A percentile compares a stretch with the other conserved stretches of the same genome.
phyloP scores from a whole-genome alignment of 2,113 vertebrate genomes.

The Pipa parva region DNA sequence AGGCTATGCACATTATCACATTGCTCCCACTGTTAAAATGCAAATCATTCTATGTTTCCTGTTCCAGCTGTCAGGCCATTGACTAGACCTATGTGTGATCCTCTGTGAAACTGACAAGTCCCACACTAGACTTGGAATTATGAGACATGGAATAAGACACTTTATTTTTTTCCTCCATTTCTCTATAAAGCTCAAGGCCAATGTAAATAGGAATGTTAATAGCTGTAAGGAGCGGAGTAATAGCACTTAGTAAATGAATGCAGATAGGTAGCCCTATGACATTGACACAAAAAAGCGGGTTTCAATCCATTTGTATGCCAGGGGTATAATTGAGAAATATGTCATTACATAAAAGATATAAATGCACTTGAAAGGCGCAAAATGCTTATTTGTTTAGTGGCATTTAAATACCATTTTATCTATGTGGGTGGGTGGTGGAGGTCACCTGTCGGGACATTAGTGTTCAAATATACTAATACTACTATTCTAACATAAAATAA shows the following conservation, averaged over 20 bases:
- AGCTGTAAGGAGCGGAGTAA: neutral
- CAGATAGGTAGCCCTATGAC: neutral
- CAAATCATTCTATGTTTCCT: conserved; percentile 21
- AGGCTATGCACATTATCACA: neutral
- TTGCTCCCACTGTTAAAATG: conserved; percentile 19
- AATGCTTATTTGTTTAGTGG: no score
- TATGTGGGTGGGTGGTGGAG: no score
- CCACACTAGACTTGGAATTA: neutral
- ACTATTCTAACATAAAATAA: no score
- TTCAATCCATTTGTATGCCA: no score
- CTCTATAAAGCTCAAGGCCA: neutral
- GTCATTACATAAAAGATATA: no score
- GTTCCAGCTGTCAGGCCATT: conserved; percentile 39
- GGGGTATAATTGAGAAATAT: no score
- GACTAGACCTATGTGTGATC: conserved; percentile 23
- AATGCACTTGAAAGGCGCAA: no score
- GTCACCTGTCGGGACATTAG: no score
- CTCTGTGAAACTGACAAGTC: conserved; percentile 10
- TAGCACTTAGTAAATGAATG: neutral
- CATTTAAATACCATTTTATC: no score
- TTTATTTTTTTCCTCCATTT: neutral
- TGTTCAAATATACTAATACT: no score
- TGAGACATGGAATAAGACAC: neutral
- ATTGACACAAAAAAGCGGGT: no score
- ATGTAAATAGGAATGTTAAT: neutral